Conservation (phyloP, 2,113 vertebrate genomes). For the Petaurus breviceps region DNA sequence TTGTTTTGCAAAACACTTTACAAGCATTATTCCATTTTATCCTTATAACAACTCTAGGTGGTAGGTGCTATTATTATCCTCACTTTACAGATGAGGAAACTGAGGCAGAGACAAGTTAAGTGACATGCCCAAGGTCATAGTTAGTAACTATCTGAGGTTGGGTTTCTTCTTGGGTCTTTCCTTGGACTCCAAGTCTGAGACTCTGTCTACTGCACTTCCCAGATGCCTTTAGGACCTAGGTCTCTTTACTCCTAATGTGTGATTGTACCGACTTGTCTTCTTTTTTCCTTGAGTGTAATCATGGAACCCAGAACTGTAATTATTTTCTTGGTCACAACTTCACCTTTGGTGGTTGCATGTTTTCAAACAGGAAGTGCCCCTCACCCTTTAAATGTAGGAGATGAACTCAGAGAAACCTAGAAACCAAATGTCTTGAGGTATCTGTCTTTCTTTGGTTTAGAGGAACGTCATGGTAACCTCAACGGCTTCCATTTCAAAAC, state of each 20-base stretch:
- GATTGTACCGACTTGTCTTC: not conserved
- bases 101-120: not conserved
- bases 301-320: not conserved
- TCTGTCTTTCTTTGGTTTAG: slow-evolving; percentile 7
- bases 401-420: slow-evolving; percentile 26
- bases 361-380: slow-evolving; percentile 1
- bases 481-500: slow-evolving; percentile 56
- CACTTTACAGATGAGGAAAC: not conserved
- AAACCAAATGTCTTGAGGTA: slow-evolving; percentile 51
- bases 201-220: not conserved
- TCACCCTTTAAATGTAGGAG: slow-evolving; percentile 40
- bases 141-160: not conserved
- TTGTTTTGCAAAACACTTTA: not conserved
- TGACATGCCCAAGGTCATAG: not conserved
- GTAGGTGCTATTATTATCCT: not conserved
- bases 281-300: not conserved
- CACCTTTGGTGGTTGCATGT: slow-evolving; percentile 1
- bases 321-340: not conserved
- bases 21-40: not conserved
- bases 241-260: not conserved
- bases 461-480: slow-evolving; percentile 62
- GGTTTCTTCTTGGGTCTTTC: not conserved
- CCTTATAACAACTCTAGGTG: not conserved
- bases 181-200: not conserved
- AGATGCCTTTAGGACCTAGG: not conserved